Evolutionary conservation across 2,113 vertebrate genomes (phyloP).

Genomic region (Brachyistius frenatus): DNA sequence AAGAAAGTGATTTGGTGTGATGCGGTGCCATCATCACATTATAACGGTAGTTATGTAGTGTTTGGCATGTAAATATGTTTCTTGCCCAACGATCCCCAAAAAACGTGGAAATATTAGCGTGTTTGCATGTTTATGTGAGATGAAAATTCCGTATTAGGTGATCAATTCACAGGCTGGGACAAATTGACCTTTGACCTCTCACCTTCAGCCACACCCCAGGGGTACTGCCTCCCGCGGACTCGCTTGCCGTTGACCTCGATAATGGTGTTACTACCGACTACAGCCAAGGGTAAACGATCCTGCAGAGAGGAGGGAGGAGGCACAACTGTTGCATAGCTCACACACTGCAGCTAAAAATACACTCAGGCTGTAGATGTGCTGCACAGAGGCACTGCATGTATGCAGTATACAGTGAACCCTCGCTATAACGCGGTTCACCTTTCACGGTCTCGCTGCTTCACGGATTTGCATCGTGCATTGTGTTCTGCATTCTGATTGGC

Average conservation of each 20-base stretch:
- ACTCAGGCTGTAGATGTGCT: neutral
- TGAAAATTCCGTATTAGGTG: neutral
- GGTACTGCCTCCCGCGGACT: constrained; percentile 95
- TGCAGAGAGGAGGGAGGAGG: constrained; percentile 72
- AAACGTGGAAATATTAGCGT: constrained; percentile 9
- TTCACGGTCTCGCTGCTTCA: too few species aligned
- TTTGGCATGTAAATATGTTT: neutral
- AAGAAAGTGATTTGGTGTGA: too few species aligned
- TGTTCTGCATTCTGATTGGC: too few species aligned
- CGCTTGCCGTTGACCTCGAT: constrained; percentile 97
- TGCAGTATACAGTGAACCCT: too few species aligned
- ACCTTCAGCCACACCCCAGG: constrained; percentile 99
- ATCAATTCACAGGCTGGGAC: neutral
- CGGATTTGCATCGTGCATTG: too few species aligned
- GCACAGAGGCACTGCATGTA: neutral
- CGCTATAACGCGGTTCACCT: too few species aligned
- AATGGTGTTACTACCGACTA: constrained; percentile 96
- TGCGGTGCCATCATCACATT: neutral
- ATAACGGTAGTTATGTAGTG: neutral
- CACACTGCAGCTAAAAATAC: constrained; percentile 47
- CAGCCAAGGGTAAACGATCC: constrained; percentile 96
- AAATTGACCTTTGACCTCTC: constrained; percentile 67
- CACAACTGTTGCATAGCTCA: constrained; percentile 60
- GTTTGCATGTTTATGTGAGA: neutral
- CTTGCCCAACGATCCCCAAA: constrained; percentile 24